Conservation (phyloP, 1,140 invertebrate genomes). For the Limonius californicus region DNA sequence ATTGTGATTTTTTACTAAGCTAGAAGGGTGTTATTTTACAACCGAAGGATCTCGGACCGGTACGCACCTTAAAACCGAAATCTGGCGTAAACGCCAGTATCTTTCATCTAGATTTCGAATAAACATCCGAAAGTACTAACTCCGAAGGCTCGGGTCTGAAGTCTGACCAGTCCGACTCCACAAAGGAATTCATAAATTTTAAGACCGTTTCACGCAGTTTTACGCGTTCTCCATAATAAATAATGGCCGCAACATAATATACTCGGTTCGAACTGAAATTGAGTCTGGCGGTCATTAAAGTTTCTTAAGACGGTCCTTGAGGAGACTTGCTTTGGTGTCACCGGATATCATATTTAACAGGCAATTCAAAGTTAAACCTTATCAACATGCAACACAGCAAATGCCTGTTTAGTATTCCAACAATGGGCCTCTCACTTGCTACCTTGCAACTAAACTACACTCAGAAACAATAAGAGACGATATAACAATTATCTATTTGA, state of each 20-base stretch:
- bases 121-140: neutral
- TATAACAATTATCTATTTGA: constrained; percentile 10
- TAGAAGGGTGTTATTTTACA: neutral
- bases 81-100: neutral
- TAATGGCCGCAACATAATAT: neutral
- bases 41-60: neutral
- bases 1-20: neutral
- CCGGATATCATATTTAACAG: constrained; percentile 34
- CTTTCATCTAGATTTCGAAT: neutral
- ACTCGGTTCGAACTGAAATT: neutral
- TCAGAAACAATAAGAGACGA: neutral
- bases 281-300: constrained; percentile 3
- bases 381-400: constrained; percentile 25
- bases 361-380: constrained; percentile 31
- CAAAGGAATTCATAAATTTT: constrained; percentile 8
- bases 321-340: constrained; percentile 10
- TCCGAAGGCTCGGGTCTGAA: neutral
- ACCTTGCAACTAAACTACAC: constrained; percentile 10
- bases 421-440: constrained; percentile 11
- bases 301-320: constrained; percentile 25
- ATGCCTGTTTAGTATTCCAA: constrained; percentile 21
- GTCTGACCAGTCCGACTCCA: neutral
- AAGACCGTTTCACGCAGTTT: neutral
- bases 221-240: too few species aligned
- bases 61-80: too few species aligned